phyloP scores from a whole-genome alignment of 1,140 invertebrate species.

The Bombus haemorrhoidalis region DNA sequence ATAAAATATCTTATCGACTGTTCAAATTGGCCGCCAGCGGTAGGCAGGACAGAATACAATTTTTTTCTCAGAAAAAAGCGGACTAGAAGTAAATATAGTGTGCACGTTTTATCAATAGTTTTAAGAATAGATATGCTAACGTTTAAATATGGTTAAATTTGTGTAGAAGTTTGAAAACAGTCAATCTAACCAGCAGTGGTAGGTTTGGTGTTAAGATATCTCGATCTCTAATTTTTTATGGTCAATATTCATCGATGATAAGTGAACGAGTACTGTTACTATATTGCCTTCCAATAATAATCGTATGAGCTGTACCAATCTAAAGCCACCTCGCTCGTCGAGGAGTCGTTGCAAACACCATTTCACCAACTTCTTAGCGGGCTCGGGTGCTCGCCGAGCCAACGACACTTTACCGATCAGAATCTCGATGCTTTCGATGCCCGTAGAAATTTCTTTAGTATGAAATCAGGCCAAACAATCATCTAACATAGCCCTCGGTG shows the following conservation, averaged over 20 bases:
- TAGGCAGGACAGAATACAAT: too few relatives aligned
- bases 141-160: too few relatives aligned
- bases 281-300: constrained; percentile 54
- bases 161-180: too few relatives aligned
- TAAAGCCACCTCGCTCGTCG: constrained; percentile 15
- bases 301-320: constrained; percentile 2
- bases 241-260: constrained; percentile 51
- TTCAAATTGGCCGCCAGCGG: fast-evolving
- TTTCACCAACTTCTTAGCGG: constrained; percentile 51
- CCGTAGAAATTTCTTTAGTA: constrained; percentile 4
- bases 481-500: neutral
- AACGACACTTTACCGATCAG: constrained; percentile 32
- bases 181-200: too few relatives aligned
- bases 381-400: constrained; percentile 19
- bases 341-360: constrained; percentile 57
- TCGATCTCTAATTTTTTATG: neutral
- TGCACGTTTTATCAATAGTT: too few relatives aligned
- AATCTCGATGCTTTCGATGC: constrained; percentile 6
- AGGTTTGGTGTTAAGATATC: neutral
- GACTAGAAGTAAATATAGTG: too few relatives aligned
- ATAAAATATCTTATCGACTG: too few relatives aligned
- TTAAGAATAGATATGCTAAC: too few relatives aligned
- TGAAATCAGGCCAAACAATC: neutral
- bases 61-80: neutral
- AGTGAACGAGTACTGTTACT: constrained; percentile 44